A percentile compares a stretch with the other conserved stretches of the same genome.
Evolutionary conservation across 1,140 invertebrate genomes (phyloP).

Genomic region (Atta cephalotes): DNA sequence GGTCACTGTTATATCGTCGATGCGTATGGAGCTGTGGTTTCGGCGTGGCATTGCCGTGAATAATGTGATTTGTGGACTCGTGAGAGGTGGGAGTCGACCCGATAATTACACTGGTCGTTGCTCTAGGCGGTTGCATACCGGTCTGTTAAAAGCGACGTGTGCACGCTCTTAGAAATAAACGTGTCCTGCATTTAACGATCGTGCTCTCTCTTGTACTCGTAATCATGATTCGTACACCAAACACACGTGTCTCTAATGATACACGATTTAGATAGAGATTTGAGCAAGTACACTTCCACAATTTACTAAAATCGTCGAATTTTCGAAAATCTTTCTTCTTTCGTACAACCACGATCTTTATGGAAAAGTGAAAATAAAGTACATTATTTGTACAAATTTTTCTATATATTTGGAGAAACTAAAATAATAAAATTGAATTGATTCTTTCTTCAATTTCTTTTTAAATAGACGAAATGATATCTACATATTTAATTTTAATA

Average conservation of each 20-base stretch:
- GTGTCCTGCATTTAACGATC: slow-evolving; percentile 34
- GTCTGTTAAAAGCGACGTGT: slow-evolving; percentile 68
- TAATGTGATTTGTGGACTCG: slow-evolving; percentile 52
- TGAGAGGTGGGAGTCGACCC: slow-evolving; percentile 65
- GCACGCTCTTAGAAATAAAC: slow-evolving; percentile 47
- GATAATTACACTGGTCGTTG: slow-evolving; percentile 79
- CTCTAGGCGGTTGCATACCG: slow-evolving; percentile 72
- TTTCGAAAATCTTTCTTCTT: neutral
- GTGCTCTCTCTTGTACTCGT: neutral
- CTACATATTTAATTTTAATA: neutral
- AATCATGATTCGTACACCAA: neutral
- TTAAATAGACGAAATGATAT: neutral
- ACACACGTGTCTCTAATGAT: slow-evolving; percentile 1
- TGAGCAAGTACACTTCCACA: neutral
- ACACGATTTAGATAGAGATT: slow-evolving; percentile 6
- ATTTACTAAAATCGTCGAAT: neutral
- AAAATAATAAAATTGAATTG: neutral
- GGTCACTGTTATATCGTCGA: slow-evolving; percentile 54
- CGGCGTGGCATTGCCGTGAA: slow-evolving; percentile 32
- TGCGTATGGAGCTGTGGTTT: slow-evolving; percentile 11
- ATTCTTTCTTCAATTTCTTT: neutral
- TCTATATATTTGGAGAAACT: neutral
- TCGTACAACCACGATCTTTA: neutral
- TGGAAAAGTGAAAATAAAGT: neutral
- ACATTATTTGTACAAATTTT: neutral